Percentiles rank a stretch among this genome's conserved stretches.
Conservation (phyloP, 1,140 invertebrate species). For the Vanessa atalanta region DNA sequence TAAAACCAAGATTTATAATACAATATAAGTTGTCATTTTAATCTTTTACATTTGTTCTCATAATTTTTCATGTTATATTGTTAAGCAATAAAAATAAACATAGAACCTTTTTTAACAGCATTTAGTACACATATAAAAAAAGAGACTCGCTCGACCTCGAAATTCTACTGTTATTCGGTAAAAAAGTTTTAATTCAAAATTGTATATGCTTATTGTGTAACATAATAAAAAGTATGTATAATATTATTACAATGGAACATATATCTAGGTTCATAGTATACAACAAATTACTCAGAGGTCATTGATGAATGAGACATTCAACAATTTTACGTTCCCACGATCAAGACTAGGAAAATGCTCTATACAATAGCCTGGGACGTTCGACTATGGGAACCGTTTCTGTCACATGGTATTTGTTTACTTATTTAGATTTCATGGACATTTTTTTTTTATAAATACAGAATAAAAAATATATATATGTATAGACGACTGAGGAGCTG, state of each 20-base stretch:
- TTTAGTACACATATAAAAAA: too few species aligned
- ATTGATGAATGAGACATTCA: constrained; percentile 27
- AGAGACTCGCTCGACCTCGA: too few species aligned
- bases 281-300: constrained; percentile 10
- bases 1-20: too few species aligned
- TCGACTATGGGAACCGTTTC: constrained; percentile 14
- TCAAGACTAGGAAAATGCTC: constrained; percentile 23
- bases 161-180: too few species aligned
- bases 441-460: not conserved
- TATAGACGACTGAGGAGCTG: too few species aligned
- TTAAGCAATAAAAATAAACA: too few species aligned
- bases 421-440: not conserved
- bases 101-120: too few species aligned
- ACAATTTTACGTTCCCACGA: constrained; percentile 24
- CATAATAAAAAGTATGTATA: not conserved
- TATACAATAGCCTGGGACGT: constrained; percentile 17
- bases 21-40: too few species aligned
- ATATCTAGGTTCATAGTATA: constrained; percentile 3
- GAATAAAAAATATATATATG: too few species aligned
- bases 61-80: too few species aligned
- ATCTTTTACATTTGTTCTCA: too few species aligned
- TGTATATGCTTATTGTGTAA: not conserved
- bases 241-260: not conserved
- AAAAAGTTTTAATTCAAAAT: too few species aligned
- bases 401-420: constrained; percentile 22